These are phyloP conservation scores for Antigone vipio DNA, from an alignment of 2,113 vertebrate genomes.

Conservation along the genomic window DNA sequence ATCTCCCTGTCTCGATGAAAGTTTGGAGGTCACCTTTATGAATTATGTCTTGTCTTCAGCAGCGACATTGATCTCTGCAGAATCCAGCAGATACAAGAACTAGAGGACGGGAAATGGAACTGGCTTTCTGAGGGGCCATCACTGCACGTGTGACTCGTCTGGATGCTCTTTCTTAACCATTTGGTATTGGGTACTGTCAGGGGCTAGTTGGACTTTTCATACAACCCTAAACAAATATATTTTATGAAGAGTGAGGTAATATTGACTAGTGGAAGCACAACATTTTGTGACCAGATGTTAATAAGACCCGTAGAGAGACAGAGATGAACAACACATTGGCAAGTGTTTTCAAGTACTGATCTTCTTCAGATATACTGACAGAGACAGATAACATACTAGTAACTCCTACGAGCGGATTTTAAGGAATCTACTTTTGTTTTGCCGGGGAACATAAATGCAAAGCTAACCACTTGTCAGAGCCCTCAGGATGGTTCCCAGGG, in stretches of 20 bases:
- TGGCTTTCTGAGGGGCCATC: neutral
- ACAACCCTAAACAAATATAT: neutral
- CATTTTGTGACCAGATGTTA: neutral
- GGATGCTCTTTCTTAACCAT: neutral
- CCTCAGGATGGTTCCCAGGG: neutral
- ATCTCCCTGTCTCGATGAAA: neutral
- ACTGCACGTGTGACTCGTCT: neutral
- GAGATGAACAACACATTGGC: neutral
- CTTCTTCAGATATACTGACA: neutral
- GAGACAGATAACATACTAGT: neutral
- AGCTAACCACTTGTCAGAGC: neutral
- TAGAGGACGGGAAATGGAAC: neutral
- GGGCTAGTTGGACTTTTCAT: neutral
- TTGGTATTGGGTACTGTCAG: neutral
- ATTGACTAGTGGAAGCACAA: neutral
- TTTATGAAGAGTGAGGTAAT: neutral
- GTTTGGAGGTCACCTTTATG: neutral
- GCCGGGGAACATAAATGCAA: neutral
- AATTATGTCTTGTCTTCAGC: neutral
- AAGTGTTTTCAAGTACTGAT: neutral
- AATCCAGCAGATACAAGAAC: neutral
- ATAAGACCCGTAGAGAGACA: neutral
- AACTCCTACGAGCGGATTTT: neutral
- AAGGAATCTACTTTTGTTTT: neutral
- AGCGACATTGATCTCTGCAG: neutral